phyloP scores from a whole-genome alignment of 2,888 invertebrate genomes.

The Philaethria dido region DNA sequence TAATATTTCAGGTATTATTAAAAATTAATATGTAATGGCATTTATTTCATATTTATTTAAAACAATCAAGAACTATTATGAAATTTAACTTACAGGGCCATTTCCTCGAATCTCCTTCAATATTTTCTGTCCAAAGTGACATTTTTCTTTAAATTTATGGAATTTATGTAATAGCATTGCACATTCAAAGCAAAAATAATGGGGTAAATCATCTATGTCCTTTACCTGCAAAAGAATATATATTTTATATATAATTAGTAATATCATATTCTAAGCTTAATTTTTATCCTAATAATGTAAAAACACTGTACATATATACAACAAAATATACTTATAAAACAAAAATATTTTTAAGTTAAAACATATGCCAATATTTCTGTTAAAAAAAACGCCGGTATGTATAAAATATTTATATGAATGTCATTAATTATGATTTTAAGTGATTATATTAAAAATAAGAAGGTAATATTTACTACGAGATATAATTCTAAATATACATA shows the following conservation, averaged over 20 bases:
- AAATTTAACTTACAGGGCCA: conserved; percentile 58
- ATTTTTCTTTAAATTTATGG: conserved; percentile 70
- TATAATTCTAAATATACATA: neutral
- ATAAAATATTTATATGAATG: neutral
- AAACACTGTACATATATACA: too few species aligned
- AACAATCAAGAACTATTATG: too few species aligned
- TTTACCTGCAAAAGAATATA: conserved; percentile 53
- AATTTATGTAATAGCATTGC: conserved; percentile 65
- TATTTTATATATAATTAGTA: neutral
- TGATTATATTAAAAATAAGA: neutral
- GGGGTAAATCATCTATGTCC: conserved; percentile 61
- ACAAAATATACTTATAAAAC: neutral
- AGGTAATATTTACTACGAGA: neutral
- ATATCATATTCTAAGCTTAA: too few species aligned
- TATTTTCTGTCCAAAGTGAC: conserved; percentile 58
- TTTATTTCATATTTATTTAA: too few species aligned
- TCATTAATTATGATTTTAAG: neutral
- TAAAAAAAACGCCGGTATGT: neutral
- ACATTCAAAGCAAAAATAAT: conserved; percentile 70
- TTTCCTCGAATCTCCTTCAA: conserved; percentile 59
- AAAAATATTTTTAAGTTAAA: neutral
- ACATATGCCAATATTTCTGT: neutral
- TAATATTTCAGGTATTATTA: too few species aligned
- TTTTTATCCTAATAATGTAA: neutral
- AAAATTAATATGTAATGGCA: too few species aligned